A percentile compares a stretch with the other conserved stretches of the same genome.
phyloP scores from a whole-genome alignment of 92 coral and sea anemone genomes.

The Paragorgia papillata region DNA sequence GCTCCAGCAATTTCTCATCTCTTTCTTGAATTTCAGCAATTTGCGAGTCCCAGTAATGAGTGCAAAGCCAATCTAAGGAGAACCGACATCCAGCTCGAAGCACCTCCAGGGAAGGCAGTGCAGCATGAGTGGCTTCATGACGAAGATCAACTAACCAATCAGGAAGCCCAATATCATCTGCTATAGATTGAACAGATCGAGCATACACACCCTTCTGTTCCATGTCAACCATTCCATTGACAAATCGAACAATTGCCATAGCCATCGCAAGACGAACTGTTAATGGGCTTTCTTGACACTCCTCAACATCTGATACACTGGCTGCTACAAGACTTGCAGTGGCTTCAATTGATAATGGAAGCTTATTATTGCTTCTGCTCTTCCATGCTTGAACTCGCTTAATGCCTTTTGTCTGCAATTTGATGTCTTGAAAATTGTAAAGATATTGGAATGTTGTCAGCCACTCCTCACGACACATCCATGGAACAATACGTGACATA shows the following conservation, averaged over 20 bases:
- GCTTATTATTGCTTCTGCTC: conserved; percentile 84
- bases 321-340: conserved; percentile 81
- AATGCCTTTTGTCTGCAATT: conserved; percentile 70
- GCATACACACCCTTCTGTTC: conserved; percentile 89
- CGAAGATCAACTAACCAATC: conserved; percentile 96
- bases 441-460: conserved; percentile 64
- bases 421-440: conserved; percentile 71
- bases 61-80: conserved; percentile 78
- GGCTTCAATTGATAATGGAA: conserved; percentile 84
- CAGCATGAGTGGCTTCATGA: conserved; percentile 90
- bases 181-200: conserved; percentile 91
- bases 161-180: conserved; percentile 94
- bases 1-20: conserved; percentile 51
- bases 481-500: conserved; percentile 79
- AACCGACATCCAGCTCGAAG: conserved; percentile 68
- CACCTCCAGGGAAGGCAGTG: conserved; percentile 78
- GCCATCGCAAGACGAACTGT: conserved; percentile 64
- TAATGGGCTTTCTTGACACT: conserved; percentile 19
- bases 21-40: conserved; percentile 59
- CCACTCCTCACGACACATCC: conserved; percentile 91
- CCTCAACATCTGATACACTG: conserved; percentile 37
- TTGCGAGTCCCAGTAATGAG: conserved; percentile 93
- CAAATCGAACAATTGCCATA: conserved; percentile 87
- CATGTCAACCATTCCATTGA: conserved; percentile 87
- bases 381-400: conserved; percentile 83